Evolutionary conservation across 1,140 invertebrate species (phyloP), one percentile per base, ranked within the genome.

Genomic region (Papilio aristodemus): DNA sequence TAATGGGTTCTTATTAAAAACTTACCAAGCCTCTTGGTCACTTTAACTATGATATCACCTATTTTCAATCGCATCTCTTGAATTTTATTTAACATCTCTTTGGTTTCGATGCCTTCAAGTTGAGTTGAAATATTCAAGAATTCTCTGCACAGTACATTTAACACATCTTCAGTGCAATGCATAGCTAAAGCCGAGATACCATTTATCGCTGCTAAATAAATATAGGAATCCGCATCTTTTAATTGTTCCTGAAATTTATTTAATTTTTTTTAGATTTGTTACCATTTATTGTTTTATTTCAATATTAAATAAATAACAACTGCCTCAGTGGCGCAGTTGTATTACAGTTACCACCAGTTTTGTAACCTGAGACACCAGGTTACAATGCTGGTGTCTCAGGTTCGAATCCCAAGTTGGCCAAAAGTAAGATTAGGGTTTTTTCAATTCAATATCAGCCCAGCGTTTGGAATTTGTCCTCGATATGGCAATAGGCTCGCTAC

Each of bases 141-240:
- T 78, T 96, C 94, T 60, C 93, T 90, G 25, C 94, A 93, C 17
- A 97, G 85, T 27, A 92, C 90, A 70, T 94, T 92, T 22, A 97
- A 86, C 0, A 96, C 93, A 77, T 93, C 92, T 75, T 96, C 93
- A 7, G 96, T 94, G 79, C 93, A 95, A 57, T 91, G 83, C 64
- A 93, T 90, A 41, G 93, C 94, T 46, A 97, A 83, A 14, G 94
- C 86, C 36, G 95, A 94, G 57, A 98, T 85, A 13, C 95, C 96
- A 80, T 95, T 95, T 17, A 97, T 94, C 10, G 96, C 94, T 54
- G 94, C 92, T 58, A 98, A 86, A 89, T 98, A 98, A 62, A 98
- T 91, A 84, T 96, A 98, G 0, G 96, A 96, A 85, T 98, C 97
- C 36, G 94, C 85, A 78, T 97, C 93, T 78, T 94, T 94, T 0